Evolutionary conservation across 2,113 vertebrate species (phyloP).

Genomic region (Siphamia tubifer): DNA sequence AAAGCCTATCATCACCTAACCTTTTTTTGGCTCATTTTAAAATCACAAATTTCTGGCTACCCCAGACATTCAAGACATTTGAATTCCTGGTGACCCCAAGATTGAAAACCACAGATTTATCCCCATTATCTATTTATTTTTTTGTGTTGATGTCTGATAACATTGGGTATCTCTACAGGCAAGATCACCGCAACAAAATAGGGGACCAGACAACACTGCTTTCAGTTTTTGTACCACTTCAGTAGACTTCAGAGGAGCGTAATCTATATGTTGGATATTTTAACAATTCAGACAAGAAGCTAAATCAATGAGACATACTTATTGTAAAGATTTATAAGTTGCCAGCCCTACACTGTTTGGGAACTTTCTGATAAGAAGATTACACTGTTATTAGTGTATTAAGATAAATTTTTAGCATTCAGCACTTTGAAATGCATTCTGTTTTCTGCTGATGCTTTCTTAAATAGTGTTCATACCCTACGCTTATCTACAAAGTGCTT

Average conservation of each 20-base stretch:
- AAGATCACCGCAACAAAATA: conserved; percentile 18
- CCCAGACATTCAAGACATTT: too few species aligned
- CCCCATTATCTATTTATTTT: neutral
- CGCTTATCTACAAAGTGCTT: conserved; percentile 73
- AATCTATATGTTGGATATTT: conserved; percentile 29
- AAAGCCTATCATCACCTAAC: too few species aligned
- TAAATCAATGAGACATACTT: conserved; percentile 19
- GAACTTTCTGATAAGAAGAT: conserved; percentile 61
- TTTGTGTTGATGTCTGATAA: neutral
- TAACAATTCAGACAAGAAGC: conserved; percentile 19
- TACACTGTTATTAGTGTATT: conserved; percentile 62
- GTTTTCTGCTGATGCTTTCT: conserved; percentile 49
- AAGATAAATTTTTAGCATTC: conserved; percentile 57
- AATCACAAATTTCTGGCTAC: too few species aligned
- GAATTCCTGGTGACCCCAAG: too few species aligned
- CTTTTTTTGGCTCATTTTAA: too few species aligned
- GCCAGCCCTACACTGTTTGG: conserved; percentile 31
- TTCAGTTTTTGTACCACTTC: conserved; percentile 26
- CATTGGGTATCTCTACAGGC: neutral
- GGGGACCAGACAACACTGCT: conserved; percentile 4
- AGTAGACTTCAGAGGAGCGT: conserved; percentile 21
- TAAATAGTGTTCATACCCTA: conserved; percentile 52
- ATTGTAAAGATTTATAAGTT: conserved; percentile 35
- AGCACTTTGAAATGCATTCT: conserved; percentile 58
- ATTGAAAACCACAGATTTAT: too few species aligned